Evolutionary conservation across 2,797 vertebrate genomes (phyloP).

Genomic region (Gadopsis bispinosus): DNA sequence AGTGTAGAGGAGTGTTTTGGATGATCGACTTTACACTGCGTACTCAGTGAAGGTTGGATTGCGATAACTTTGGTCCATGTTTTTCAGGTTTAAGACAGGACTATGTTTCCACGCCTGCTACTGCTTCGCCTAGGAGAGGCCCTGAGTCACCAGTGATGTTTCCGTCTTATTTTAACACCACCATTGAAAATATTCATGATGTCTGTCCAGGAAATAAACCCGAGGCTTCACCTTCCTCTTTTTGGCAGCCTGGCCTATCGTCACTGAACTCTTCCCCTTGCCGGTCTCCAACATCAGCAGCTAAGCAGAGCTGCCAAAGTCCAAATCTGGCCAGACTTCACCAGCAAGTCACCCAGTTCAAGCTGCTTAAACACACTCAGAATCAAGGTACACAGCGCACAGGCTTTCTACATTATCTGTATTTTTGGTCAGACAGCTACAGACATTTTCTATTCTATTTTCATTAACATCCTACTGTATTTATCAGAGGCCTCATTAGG

Average conservation of each 20-base stretch:
- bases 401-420: background rate
- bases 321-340: slow-evolving; percentile 81
- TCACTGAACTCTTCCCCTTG: slow-evolving; percentile 16
- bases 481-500: background rate
- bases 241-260: background rate
- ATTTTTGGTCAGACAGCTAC: background rate
- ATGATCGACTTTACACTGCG: background rate
- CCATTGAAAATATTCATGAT: slow-evolving; percentile 4
- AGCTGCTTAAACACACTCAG: slow-evolving; percentile 83
- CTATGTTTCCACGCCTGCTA: slow-evolving; percentile 47
- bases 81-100: slow-evolving; percentile 76
- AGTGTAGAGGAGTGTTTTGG: slow-evolving; percentile 44
- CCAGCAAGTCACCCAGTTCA: slow-evolving; percentile 82
- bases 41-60: background rate
- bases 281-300: slow-evolving; percentile 14
- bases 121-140: slow-evolving; percentile 21
- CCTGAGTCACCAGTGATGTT: slow-evolving; percentile 17
- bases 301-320: slow-evolving; percentile 52
- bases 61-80: background rate
- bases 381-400: slow-evolving; percentile 79
- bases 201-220: slow-evolving; percentile 32
- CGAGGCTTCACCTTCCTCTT: background rate
- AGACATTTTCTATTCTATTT: background rate
- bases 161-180: slow-evolving; percentile 21
- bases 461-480: background rate